phyloP scores from a whole-genome alignment of 2,888 invertebrate species.

The Deroplatys truncata region DNA sequence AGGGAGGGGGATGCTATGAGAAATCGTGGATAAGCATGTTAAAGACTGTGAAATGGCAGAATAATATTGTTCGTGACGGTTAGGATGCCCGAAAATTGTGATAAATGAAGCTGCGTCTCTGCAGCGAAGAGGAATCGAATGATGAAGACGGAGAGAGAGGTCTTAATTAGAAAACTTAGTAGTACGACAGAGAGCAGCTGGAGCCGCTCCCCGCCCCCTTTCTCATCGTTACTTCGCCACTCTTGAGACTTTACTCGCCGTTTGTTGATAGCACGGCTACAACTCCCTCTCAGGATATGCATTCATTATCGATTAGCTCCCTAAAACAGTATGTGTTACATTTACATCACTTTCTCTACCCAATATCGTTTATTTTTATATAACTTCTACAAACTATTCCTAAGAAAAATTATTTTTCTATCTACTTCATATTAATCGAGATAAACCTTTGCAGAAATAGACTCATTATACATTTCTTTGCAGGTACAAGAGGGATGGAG shows the following conservation, averaged over 20 bases:
- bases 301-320: no score
- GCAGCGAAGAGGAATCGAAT: neutral
- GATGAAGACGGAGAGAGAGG: neutral
- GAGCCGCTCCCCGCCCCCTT: neutral
- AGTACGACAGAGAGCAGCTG: neutral
- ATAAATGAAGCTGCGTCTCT: neutral
- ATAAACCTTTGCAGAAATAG: no score
- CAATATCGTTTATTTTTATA: no score
- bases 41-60: conserved; percentile 6
- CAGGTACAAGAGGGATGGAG: no score
- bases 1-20: neutral
- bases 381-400: no score
- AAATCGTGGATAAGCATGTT: conserved; percentile 4
- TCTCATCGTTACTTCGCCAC: neutral
- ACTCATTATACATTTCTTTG: no score
- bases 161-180: conserved; percentile 15
- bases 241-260: neutral
- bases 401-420: no score
- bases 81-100: neutral
- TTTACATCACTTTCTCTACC: no score
- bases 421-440: no score
- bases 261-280: no score
- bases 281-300: neutral
- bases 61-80: conserved; percentile 2
- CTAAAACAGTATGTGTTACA: neutral